phyloP scores from a whole-genome alignment of 2,888 invertebrate species.

The Troides helena region DNA sequence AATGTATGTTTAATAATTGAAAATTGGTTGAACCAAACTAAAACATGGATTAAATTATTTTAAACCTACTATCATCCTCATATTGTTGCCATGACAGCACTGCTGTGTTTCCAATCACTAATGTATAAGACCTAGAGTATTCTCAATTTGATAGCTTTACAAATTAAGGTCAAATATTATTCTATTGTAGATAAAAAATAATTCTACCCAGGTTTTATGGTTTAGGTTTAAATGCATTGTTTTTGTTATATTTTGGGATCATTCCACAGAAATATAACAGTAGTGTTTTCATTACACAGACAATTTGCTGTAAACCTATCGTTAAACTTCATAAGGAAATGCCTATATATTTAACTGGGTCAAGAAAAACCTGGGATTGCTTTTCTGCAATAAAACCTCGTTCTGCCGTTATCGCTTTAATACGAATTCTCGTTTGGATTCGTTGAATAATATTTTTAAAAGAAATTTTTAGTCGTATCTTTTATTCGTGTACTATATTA shows the following conservation, averaged over 20 bases:
- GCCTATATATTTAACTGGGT: slow-evolving; percentile 8
- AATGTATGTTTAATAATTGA: no score
- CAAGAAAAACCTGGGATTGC: slow-evolving; percentile 12
- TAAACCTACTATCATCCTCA: no score
- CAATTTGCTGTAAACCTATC: background rate
- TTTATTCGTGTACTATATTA: no score
- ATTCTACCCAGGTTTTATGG: background rate
- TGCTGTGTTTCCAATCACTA: no score
- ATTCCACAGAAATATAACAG: background rate
- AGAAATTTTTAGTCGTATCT: background rate
- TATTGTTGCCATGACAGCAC: no score
- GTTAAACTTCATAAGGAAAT: background rate
- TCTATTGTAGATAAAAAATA: no score
- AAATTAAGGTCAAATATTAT: no score
- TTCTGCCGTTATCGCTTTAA: slow-evolving; percentile 7
- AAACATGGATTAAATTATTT: no score
- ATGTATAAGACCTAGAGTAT: no score
- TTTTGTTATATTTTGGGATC: background rate
- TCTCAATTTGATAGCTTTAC: no score
- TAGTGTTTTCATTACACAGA: background rate
- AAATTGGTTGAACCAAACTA: no score
- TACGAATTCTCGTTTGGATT: slow-evolving; percentile 2
- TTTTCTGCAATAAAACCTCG: slow-evolving; percentile 18
- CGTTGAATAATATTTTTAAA: background rate
- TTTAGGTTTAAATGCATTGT: background rate